These are phyloP conservation scores for Drosophila incognita DNA, from an alignment of 2,888 invertebrate species.

Conservation along the genomic window DNA sequence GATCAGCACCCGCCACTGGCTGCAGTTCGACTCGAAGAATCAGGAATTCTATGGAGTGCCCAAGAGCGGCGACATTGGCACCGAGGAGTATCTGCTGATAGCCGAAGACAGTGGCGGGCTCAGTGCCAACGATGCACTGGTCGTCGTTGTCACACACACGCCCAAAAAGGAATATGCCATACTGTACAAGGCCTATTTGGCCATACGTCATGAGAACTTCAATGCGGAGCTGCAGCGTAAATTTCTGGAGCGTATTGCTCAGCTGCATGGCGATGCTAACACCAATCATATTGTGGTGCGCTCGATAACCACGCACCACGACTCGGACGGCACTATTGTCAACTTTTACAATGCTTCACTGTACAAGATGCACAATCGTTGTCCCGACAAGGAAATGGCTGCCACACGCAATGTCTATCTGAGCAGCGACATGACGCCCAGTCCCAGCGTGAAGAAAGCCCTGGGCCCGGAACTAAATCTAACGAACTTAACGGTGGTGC, in stretches of 20 bases:
- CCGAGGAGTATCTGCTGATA: constrained; percentile 91
- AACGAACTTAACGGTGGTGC: constrained; percentile 86
- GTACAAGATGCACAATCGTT: constrained; percentile 85
- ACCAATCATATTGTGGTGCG: constrained; percentile 91
- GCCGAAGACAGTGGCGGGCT: constrained; percentile 91
- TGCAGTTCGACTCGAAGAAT: constrained; percentile 95
- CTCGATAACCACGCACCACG: constrained; percentile 86
- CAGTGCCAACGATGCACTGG: constrained; percentile 91
- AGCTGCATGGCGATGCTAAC: constrained; percentile 91
- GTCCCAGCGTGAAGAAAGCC: constrained; percentile 86
- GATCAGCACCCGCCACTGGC: constrained; percentile 90
- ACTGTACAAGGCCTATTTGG: constrained; percentile 92
- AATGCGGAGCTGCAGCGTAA: constrained; percentile 91
- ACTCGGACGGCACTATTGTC: constrained; percentile 88
- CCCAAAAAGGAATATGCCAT: constrained; percentile 89
- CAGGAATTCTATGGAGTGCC: constrained; percentile 96
- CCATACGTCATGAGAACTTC: constrained; percentile 89
- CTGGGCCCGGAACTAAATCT: constrained; percentile 89
- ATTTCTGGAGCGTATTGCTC: constrained; percentile 92
- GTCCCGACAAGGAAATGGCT: constrained; percentile 92
- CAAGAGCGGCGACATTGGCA: constrained; percentile 89
- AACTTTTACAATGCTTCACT: constrained; percentile 92
- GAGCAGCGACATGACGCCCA: constrained; percentile 87
- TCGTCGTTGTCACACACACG: constrained; percentile 89
- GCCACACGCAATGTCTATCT: constrained; percentile 90